phyloP scores from a whole-genome alignment of 2,888 invertebrate species.

The Conus canariensis region DNA sequence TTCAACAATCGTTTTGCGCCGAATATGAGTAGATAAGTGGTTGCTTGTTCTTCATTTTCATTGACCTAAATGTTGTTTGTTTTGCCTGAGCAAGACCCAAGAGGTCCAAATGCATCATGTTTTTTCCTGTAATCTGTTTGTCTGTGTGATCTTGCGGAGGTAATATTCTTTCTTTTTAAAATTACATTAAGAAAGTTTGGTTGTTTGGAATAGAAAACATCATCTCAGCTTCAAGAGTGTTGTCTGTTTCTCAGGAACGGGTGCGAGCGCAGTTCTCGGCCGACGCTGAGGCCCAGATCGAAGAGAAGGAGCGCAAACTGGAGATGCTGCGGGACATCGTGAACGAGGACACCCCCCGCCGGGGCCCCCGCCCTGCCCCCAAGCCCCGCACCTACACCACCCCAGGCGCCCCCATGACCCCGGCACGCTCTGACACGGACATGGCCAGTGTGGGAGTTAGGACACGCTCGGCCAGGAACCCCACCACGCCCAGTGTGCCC shows the following conservation, averaged over 20 bases:
- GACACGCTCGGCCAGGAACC: constrained; percentile 51
- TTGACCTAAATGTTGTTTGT: no score
- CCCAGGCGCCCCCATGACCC: constrained; percentile 46
- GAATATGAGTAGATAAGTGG: no score
- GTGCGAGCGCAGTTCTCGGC: constrained; percentile 68
- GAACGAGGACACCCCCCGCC: constrained; percentile 58
- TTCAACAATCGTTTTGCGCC: no score
- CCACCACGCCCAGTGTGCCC: constrained; percentile 45
- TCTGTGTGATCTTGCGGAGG: no score
- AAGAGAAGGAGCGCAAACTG: constrained; percentile 73
- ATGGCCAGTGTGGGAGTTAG: constrained; percentile 59
- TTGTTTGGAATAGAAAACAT: no score
- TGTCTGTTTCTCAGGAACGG: constrained; percentile 60
- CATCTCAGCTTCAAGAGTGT: no score
- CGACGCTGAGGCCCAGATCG: constrained; percentile 66
- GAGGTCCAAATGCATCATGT: no score
- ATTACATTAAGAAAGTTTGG: no score
- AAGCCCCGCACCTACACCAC: constrained; percentile 61
- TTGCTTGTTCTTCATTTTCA: no score
- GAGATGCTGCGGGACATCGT: constrained; percentile 74
- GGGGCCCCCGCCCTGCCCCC: constrained; percentile 53
- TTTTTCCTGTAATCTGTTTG: no score
- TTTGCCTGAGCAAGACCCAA: no score
- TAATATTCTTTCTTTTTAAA: no score
- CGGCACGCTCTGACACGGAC: constrained; percentile 71